Percentiles rank a stretch among this genome's conserved stretches.
These are phyloP conservation scores for Keiferia lycopersicella DNA, from an alignment of 2,888 invertebrate genomes.

Conservation along the genomic window DNA sequence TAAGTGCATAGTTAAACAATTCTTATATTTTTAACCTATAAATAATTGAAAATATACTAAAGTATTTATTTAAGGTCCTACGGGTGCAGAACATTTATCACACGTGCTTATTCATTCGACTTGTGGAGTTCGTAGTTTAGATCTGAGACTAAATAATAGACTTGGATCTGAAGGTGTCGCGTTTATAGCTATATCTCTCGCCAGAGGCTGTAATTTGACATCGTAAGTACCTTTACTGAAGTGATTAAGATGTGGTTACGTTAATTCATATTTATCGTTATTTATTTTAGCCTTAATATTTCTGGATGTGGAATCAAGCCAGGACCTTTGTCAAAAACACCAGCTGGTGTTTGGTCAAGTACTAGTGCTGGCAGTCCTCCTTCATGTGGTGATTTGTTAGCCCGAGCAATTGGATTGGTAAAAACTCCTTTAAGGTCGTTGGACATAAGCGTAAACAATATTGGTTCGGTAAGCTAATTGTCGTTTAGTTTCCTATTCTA, in stretches of 20 bases:
- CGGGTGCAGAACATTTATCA: slow-evolving; percentile 67
- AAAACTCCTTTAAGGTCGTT: slow-evolving; percentile 72
- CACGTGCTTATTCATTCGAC: slow-evolving; percentile 66
- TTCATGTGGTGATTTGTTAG: slow-evolving; percentile 73
- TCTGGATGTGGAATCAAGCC: slow-evolving; percentile 75
- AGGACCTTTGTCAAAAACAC: slow-evolving; percentile 62
- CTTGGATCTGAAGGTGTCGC: slow-evolving; percentile 73
- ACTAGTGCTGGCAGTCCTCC: slow-evolving; percentile 72
- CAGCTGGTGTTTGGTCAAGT: slow-evolving; percentile 75
- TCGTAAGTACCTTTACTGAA: slow-evolving; percentile 48
- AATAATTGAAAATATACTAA: too few relatives aligned
- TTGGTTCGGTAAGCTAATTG: slow-evolving; percentile 64
- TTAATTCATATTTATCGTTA: too few relatives aligned
- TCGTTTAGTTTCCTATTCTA: not conserved
- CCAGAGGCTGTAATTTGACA: slow-evolving; percentile 73
- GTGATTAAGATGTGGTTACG: too few relatives aligned
- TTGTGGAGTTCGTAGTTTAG: slow-evolving; percentile 63
- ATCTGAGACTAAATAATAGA: slow-evolving; percentile 68
- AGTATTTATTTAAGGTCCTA: slow-evolving; percentile 54
- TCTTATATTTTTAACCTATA: too few relatives aligned
- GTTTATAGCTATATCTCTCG: slow-evolving; percentile 69
- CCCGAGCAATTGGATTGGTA: slow-evolving; percentile 73
- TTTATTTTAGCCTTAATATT: slow-evolving; percentile 65
- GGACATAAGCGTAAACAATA: slow-evolving; percentile 75
- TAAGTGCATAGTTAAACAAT: slow-evolving; percentile 38